Evolutionary conservation across 2,888 invertebrate species (phyloP).

Genomic region (Synanthedon tipuliformis): DNA sequence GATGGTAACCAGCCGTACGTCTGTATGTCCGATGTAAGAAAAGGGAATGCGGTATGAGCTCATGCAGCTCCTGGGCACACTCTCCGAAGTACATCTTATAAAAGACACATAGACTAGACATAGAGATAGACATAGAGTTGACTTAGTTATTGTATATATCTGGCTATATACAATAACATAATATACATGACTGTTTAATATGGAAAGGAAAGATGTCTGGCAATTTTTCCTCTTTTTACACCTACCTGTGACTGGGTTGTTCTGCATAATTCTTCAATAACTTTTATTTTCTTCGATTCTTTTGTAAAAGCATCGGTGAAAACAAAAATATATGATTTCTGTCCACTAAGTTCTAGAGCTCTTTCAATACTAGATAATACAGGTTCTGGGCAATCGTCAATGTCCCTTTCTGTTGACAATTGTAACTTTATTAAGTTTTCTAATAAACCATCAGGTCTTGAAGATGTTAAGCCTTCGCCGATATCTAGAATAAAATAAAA

Average conservation of each 20-base stretch:
- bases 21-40: too few relatives aligned
- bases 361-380: constrained; percentile 35
- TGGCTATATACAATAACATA: too few relatives aligned
- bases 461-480: not conserved
- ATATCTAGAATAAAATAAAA: not conserved
- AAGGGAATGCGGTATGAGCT: too few relatives aligned
- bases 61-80: too few relatives aligned
- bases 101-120: too few relatives aligned
- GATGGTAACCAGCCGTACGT: too few relatives aligned
- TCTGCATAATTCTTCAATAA: constrained; percentile 16
- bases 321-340: constrained; percentile 29
- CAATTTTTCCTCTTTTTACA: not conserved
- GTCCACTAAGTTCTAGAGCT: constrained; percentile 26
- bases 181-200: too few relatives aligned
- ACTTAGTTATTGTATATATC: too few relatives aligned
- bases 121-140: too few relatives aligned
- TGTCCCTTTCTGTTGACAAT: constrained; percentile 2
- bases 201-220: too few relatives aligned
- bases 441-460: not conserved
- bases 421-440: not conserved
- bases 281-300: constrained; percentile 12
- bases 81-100: too few relatives aligned
- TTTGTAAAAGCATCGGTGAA: constrained; percentile 44
- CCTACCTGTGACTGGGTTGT: constrained; percentile 15
- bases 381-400: constrained; percentile 35